A percentile compares a stretch with the other conserved stretches of the same genome.
Conservation (phyloP, 2,888 invertebrate species). For the Neoascia interrupta region DNA sequence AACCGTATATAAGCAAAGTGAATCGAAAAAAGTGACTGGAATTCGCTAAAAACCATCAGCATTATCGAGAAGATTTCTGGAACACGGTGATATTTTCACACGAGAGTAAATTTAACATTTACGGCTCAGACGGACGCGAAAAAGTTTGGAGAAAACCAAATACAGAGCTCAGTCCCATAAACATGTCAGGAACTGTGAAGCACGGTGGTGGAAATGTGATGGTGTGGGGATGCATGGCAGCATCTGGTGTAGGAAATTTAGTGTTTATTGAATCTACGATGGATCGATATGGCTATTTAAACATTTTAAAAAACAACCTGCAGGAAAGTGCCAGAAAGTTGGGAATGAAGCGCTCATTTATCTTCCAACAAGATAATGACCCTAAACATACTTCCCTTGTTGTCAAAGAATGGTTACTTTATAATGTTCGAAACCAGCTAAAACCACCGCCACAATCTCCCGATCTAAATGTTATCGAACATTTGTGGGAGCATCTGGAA, state of each 20-base stretch:
- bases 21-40: constrained; percentile 9
- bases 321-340: not conserved
- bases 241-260: constrained; percentile 13
- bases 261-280: constrained; percentile 2
- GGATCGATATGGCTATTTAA: not conserved
- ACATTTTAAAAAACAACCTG: constrained; percentile 5
- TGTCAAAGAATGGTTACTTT: constrained; percentile 5
- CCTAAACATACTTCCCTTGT: constrained; percentile 1
- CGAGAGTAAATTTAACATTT: constrained; percentile 39
- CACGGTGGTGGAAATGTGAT: constrained; percentile 16
- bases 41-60: not conserved
- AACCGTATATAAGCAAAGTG: constrained; percentile 1
- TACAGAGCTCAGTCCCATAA: constrained; percentile 17
- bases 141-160: constrained; percentile 26
- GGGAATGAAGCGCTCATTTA: constrained; percentile 1
- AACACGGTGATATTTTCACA: constrained; percentile 36
- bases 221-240: constrained; percentile 25
- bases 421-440: not conserved
- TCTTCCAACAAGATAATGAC: not conserved
- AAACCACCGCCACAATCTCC: not conserved
- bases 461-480: constrained; percentile 3
- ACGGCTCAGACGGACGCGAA: constrained; percentile 24
- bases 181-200: not conserved
- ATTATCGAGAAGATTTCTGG: not conserved
- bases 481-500: not conserved